These are phyloP conservation scores for Nylanderia fulva DNA, from an alignment of 1,140 invertebrate genomes.

Conservation along the genomic window DNA sequence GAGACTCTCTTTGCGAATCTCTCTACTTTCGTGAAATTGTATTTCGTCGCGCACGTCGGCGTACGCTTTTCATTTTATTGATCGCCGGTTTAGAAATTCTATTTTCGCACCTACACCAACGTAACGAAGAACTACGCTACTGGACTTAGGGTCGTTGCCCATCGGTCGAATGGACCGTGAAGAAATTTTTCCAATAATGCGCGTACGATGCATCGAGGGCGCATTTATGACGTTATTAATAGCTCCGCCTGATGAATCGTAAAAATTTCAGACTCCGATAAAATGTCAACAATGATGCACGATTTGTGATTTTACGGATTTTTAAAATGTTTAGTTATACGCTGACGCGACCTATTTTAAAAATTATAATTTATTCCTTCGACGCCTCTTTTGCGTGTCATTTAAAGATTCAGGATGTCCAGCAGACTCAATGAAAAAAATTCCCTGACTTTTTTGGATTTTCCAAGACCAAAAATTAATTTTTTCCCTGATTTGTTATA, in stretches of 20 bases:
- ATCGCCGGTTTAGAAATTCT: constrained; percentile 48
- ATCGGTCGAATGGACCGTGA: constrained; percentile 34
- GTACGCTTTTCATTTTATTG: constrained; percentile 40
- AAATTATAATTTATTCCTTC: background rate
- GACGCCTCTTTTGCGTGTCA: too few relatives aligned
- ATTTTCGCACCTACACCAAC: constrained; percentile 19
- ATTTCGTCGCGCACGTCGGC: constrained; percentile 22
- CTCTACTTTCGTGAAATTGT: constrained; percentile 22
- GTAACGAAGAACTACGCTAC: constrained; percentile 2
- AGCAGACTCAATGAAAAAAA: too few relatives aligned
- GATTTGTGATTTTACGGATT: background rate
- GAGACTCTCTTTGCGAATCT: background rate
- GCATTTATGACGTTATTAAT: constrained; percentile 17
- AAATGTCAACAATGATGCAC: background rate
- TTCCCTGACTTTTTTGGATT: too few relatives aligned
- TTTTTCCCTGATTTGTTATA: too few relatives aligned
- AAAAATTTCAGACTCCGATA: background rate
- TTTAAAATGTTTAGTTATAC: background rate
- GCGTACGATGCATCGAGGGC: constrained; percentile 19
- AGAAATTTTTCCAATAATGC: constrained; percentile 56
- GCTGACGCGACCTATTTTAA: background rate
- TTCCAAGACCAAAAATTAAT: too few relatives aligned
- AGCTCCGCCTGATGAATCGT: constrained; percentile 11
- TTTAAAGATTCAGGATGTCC: too few relatives aligned
- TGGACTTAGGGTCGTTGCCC: constrained; percentile 41